Evolutionary conservation across 2,113 vertebrate genomes (phyloP), one percentile per base, ranked within the genome.

Genomic region (Rousettus leschenaultii): DNA sequence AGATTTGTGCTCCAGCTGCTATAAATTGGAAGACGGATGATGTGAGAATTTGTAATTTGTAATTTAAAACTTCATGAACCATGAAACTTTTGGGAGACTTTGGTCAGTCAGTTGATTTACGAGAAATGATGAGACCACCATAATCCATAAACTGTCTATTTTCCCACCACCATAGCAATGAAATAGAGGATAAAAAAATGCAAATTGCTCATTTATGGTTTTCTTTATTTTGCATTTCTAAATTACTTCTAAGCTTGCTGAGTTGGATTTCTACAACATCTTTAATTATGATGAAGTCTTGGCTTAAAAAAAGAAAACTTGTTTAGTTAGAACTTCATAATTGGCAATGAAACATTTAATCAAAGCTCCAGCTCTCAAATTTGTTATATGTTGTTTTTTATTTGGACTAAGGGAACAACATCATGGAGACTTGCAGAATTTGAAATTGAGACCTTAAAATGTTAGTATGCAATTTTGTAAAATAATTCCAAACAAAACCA

Each of bases 41-140:
- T 91, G 96, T 90, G 96, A 97, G 55, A 96, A 97, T 97, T 95
- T 91, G 88, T 96, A 73, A 90, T 94, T 95, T 83, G 94, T 96
- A 97, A 97, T 93, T 97, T 97, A 97, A 97, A 96, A 97, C 97
- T 94, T 94, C 94, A 96, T 63, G 89, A 97, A 95, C 95, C 91
- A 80, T 97, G 86, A 91, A 97, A 68, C 26, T 96, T 97, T 96
- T 35, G 94, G 95, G 91, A 97, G 93, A 95, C 91, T 87, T 95
- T 92, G 93, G 94, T 95, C 94, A 93, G 93, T 93, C 83, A 89
- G 10, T 94, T 95, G 79, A 96, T 96, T 96, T 96, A 95, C 91
- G 89, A 89, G 91, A 97, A 97, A 95, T 92, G 93, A 97, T 94
- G 85, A 96, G 89, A 92, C 93, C 86, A 92, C 93, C 91, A 85